phyloP scores from a whole-genome alignment of 1,140 invertebrate species.

The Caenorhabditis brenneri region DNA sequence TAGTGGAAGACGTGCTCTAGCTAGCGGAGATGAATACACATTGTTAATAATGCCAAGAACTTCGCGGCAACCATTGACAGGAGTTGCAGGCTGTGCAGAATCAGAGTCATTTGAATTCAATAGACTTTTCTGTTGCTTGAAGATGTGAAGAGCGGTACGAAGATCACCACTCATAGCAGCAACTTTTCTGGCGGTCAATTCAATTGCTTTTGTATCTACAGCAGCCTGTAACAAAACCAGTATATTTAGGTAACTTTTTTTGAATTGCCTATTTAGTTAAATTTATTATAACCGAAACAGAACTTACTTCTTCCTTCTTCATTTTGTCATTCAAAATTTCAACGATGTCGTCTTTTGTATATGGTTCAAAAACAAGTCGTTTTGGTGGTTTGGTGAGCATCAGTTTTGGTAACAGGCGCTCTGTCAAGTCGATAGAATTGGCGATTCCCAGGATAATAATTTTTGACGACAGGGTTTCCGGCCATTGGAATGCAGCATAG shows the following conservation, averaged over 20 bases:
- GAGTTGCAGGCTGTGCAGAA: background rate
- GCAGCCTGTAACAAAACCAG: conserved; percentile 68
- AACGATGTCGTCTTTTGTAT: conserved; percentile 85
- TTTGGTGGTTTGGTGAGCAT: conserved; percentile 78
- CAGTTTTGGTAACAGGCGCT: conserved; percentile 84
- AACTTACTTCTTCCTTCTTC: conserved; percentile 75
- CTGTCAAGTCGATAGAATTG: conserved; percentile 92
- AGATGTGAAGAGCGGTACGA: conserved; percentile 38
- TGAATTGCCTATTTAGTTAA: too few species aligned
- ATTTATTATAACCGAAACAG: too few species aligned
- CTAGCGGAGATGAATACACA: conserved; percentile 44
- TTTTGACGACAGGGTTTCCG: conserved; percentile 76
- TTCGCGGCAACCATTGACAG: conserved; percentile 34
- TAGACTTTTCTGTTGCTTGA: conserved; percentile 38
- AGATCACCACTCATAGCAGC: conserved; percentile 90
- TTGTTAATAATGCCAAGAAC: conserved; percentile 41
- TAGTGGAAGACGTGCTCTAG: conserved; percentile 46
- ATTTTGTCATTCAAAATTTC: conserved; percentile 83
- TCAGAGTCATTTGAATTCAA: background rate
- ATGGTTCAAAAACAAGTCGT: conserved; percentile 89
- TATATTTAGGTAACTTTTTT: too few species aligned
- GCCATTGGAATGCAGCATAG: conserved; percentile 93
- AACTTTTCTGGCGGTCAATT: conserved; percentile 88
- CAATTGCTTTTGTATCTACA: conserved; percentile 77
- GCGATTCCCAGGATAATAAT: conserved; percentile 87